Conservation (phyloP, 1,140 invertebrate species). For the Chelonus insularis region DNA sequence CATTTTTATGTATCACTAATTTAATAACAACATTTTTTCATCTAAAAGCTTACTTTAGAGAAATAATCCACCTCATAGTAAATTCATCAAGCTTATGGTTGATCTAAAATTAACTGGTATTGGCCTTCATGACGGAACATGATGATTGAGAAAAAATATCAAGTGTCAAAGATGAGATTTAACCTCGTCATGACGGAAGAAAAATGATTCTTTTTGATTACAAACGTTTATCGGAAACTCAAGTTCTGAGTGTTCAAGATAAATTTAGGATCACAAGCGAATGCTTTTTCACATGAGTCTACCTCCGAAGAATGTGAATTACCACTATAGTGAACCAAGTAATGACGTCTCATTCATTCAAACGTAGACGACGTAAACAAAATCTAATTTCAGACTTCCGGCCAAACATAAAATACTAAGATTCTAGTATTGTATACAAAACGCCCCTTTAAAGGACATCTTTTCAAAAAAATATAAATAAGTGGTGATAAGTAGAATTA, state of each 20-base stretch:
- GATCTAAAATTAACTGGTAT: too few species aligned
- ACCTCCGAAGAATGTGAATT: slow-evolving; percentile 35
- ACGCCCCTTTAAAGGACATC: slow-evolving; percentile 19
- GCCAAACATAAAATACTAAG: slow-evolving; percentile 27
- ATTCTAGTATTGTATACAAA: not conserved
- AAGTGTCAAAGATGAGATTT: too few species aligned
- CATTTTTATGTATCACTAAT: too few species aligned
- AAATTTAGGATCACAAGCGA: not conserved
- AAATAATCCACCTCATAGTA: too few species aligned
- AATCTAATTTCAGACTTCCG: slow-evolving; percentile 46
- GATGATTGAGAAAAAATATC: too few species aligned
- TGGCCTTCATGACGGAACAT: too few species aligned
- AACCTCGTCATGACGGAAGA: not conserved
- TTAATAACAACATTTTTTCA: too few species aligned
- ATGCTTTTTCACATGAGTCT: slow-evolving; percentile 26
- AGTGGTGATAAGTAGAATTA: too few species aligned
- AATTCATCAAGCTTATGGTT: too few species aligned
- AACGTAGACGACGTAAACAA: slow-evolving; percentile 38
- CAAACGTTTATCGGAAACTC: not conserved
- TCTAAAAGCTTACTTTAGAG: too few species aligned
- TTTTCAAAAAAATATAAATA: not conserved
- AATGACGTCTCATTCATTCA: slow-evolving; percentile 47
- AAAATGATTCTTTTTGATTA: not conserved
- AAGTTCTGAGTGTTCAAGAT: not conserved
- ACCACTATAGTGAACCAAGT: slow-evolving; percentile 32